Conservation (phyloP, 2,888 invertebrate species). For the Mesorhabditis sp. region DNA sequence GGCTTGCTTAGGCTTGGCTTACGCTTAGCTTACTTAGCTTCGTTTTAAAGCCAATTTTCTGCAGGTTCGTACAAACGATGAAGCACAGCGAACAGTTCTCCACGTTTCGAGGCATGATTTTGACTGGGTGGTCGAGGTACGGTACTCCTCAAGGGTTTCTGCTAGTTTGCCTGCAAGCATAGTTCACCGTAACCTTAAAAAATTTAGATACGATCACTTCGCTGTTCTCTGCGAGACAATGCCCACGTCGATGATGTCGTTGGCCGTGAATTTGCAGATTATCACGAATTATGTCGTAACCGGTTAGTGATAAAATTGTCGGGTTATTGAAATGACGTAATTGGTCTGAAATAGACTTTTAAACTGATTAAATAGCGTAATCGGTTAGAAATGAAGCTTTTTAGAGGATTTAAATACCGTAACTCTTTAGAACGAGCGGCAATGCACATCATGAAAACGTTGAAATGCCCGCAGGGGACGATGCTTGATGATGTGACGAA, state of each 20-base stretch:
- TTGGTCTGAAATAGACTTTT: conserved; percentile 4
- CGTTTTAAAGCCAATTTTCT: background rate
- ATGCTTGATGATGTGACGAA: conserved; percentile 27
- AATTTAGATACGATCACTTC: conserved; percentile 41
- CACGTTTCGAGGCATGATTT: conserved; percentile 30
- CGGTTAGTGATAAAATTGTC: conserved; percentile 16
- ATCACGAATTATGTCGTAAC: conserved; percentile 31
- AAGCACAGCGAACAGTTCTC: conserved; percentile 29
- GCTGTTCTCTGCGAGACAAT: conserved; percentile 36
- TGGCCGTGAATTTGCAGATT: conserved; percentile 32
- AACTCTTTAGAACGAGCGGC: conserved; percentile 19
- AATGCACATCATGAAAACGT: conserved; percentile 12
- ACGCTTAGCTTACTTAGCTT: background rate
- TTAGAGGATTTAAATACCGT: conserved; percentile 6
- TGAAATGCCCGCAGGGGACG: conserved; percentile 33
- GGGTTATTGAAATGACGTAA: background rate
- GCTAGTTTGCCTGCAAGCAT: too few species aligned
- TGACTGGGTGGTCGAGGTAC: conserved; percentile 45
- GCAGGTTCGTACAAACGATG: conserved; percentile 24
- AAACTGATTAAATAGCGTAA: conserved; percentile 9
- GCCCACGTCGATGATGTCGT: conserved; percentile 39
- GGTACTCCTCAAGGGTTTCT: background rate
- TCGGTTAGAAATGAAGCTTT: background rate
- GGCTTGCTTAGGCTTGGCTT: background rate
- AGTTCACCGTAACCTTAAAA: background rate